phyloP scores from a whole-genome alignment of 2,113 vertebrate species.

The Bucco capensis region DNA sequence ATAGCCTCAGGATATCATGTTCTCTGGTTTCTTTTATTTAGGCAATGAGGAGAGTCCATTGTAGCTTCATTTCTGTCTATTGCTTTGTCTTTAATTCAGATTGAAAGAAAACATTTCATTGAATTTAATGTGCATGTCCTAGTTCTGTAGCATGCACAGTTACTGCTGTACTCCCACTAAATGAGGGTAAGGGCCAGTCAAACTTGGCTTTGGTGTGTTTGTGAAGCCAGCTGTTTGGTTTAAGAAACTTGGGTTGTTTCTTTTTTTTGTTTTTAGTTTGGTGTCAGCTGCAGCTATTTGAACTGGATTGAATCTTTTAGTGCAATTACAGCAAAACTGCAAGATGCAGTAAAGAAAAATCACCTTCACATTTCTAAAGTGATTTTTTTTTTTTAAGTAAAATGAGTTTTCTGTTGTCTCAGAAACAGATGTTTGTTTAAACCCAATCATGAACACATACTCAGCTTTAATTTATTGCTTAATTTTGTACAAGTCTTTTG shows the following conservation, averaged over 20 bases:
- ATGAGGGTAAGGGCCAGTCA: not conserved
- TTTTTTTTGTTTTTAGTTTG: not conserved
- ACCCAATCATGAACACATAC: not conserved
- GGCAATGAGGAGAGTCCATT: not conserved
- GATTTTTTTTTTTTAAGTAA: not conserved
- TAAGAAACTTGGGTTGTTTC: not conserved
- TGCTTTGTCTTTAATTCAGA: not conserved
- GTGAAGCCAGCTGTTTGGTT: not conserved
- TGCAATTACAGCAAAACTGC: not conserved
- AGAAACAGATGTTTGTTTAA: slow-evolving; percentile 38
- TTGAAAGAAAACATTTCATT: not conserved
- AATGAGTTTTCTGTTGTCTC: not conserved
- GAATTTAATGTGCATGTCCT: not conserved
- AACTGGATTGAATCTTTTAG: not conserved
- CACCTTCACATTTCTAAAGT: not conserved
- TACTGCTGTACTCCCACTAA: not conserved
- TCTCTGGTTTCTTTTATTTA: not conserved
- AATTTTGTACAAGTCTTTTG: slow-evolving; percentile 15
- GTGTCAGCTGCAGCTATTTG: not conserved
- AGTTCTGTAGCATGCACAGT: not conserved
- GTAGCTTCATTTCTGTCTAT: not conserved
- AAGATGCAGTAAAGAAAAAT: not conserved
- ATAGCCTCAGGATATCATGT: not conserved
- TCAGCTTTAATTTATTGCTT: slow-evolving; percentile 41
- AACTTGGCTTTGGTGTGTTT: not conserved